phyloP scores from a whole-genome alignment of 2,797 vertebrate species.

The Glyptemys insculpta region DNA sequence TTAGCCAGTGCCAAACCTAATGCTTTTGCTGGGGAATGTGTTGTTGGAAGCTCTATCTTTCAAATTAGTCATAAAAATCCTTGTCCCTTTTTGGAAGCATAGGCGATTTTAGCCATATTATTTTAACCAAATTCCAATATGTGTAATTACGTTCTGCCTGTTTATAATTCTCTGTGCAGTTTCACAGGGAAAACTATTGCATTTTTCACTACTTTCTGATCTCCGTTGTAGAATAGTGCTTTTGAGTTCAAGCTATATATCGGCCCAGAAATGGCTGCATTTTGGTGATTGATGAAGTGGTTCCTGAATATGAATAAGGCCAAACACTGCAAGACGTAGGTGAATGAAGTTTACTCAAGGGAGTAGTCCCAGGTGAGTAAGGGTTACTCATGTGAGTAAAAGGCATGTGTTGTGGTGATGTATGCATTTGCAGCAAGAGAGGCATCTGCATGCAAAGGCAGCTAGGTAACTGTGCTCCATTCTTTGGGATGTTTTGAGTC shows the following conservation, averaged over 20 bases:
- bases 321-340: neutral
- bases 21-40: fast-evolving
- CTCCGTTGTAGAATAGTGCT: constrained; percentile 20
- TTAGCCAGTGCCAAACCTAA: neutral
- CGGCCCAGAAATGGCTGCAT: neutral
- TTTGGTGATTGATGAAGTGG: neutral
- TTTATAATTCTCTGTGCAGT: neutral
- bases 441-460: neutral
- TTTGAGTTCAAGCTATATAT: constrained; percentile 12
- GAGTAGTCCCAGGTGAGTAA: neutral
- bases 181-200: neutral
- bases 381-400: neutral
- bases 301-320: neutral
- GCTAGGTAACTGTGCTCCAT: neutral
- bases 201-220: constrained; percentile 4
- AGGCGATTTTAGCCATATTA: neutral
- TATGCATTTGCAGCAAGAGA: fast-evolving
- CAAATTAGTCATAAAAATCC: neutral
- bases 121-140: neutral
- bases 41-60: neutral
- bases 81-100: neutral
- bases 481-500: neutral
- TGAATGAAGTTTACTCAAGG: neutral
- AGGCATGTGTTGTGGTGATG: neutral
- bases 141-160: neutral